Evolutionary conservation across 2,888 invertebrate species (phyloP).

Genomic region (Pandemis heparana): DNA sequence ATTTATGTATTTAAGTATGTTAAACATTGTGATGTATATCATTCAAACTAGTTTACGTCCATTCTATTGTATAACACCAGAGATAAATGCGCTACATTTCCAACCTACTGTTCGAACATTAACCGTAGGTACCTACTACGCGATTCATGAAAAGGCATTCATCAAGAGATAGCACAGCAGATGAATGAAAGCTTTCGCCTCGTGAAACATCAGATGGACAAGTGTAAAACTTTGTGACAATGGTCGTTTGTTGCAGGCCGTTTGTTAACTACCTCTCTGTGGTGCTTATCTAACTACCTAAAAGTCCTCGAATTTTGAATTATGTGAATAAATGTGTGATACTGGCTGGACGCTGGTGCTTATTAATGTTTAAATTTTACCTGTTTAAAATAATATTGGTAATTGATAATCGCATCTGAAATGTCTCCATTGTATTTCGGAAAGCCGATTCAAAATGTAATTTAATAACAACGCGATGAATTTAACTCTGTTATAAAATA

Average conservation of each 20-base stretch:
- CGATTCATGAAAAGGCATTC: slow-evolving; percentile 28
- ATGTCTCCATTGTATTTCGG: too few species aligned
- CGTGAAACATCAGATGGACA: slow-evolving; percentile 17
- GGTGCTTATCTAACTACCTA: background rate
- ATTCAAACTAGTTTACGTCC: background rate
- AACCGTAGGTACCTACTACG: background rate
- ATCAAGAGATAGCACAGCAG: slow-evolving; percentile 19
- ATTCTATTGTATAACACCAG: slow-evolving; percentile 1
- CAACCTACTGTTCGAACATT: slow-evolving; percentile 25
- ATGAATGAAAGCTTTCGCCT: slow-evolving; percentile 20
- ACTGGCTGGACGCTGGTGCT: background rate
- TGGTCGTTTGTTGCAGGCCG: background rate
- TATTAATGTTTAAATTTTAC: background rate
- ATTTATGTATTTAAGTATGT: too few species aligned
- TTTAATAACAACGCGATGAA: too few species aligned
- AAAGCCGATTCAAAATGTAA: too few species aligned
- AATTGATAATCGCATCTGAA: background rate
- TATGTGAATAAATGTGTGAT: background rate
- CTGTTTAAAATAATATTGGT: background rate
- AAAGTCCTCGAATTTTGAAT: slow-evolving; percentile 6
- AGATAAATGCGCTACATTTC: slow-evolving; percentile 11
- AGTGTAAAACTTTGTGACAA: slow-evolving; percentile 19
- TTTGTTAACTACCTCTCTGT: slow-evolving; percentile 2
- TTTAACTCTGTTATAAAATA: too few species aligned
- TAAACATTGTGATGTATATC: too few species aligned